Base-by-base conservation (phyloP, 2,797 vertebrate species). In the Enoplosus armatus region DNA sequence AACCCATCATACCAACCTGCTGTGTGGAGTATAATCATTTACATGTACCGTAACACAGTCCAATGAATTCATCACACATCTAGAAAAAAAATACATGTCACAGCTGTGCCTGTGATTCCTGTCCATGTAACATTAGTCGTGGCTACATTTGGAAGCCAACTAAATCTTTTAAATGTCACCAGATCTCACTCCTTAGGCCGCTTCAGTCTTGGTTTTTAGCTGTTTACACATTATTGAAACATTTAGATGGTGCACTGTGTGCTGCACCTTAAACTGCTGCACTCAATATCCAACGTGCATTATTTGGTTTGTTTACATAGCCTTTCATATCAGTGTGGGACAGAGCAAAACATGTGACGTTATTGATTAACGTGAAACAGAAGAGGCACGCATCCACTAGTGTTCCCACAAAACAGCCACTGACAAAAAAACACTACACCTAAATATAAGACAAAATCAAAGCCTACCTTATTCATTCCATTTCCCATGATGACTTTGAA, bases 391-490 rank as follows among this genome's bases (percentile, higher is more conserved):
- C 7, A 31, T 54, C 15, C 37, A 39, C 24, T 8, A 39, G 20
- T 59, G 48, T 58, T 3, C 66, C 39, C 24, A 67, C 37, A 48
- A 53, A 69, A 50, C 16, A 50, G 0, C n/a, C 26, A 33, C 8
- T 1, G 1, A 48, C 12, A 39, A n/a, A 39, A n/a, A 41, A 33
- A 27, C 37, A 54, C 1, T 39, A 29, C 45, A 61, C 12, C 26
- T 7, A 8, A 9, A 27, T 1, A 15, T 69, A 6, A 37, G 22
- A 53, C 20, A 20, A 41, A 59, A 35, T 1, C 15, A 62, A 24
- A 67, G 50, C 77, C 65, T 95, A 98, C 97, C 97, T 98, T 96
- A 79, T 96, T 97, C 97, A 98, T 97, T 72, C 97, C 96, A 64
- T 91, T 97, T n/a, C 97, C 97, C 97, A 98, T 98, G 93, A 9